A percentile compares a stretch with the other conserved stretches of the same genome.
Conservation (phyloP, 2,888 invertebrate species). For the Smittia sp. region DNA sequence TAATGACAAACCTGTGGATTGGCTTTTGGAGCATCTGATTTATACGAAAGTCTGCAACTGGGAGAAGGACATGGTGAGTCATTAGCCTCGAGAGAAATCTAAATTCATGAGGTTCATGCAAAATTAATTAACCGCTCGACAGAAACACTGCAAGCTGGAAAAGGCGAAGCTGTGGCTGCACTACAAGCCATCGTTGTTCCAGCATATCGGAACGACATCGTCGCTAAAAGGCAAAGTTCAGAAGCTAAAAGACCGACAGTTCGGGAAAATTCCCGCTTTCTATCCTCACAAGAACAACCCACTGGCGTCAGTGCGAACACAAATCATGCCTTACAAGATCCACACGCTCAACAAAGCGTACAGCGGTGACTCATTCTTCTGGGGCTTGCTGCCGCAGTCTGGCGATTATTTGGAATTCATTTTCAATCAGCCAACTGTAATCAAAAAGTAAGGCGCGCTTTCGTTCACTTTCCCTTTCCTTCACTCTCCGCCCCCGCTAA, state of each 20-base stretch:
- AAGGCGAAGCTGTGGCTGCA: constrained; percentile 78
- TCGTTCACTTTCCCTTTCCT: not conserved
- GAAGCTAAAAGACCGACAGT: constrained; percentile 89
- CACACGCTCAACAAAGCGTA: constrained; percentile 80
- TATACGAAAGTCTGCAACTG: constrained; percentile 86
- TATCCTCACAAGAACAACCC: constrained; percentile 76
- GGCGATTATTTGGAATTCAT: constrained; percentile 78
- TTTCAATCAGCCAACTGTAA: constrained; percentile 67
- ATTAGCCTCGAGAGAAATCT: constrained; percentile 18
- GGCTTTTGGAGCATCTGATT: constrained; percentile 87
- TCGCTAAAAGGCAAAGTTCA: constrained; percentile 95
- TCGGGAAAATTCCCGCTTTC: constrained; percentile 76
- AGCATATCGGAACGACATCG: constrained; percentile 93
- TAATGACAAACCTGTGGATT: constrained; percentile 94
- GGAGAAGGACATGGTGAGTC: constrained; percentile 68
- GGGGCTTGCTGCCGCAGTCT: constrained; percentile 77
- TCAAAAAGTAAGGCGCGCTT: constrained; percentile 62
- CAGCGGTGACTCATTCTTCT: constrained; percentile 82
- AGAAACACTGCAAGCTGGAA: constrained; percentile 80
- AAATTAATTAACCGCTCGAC: constrained; percentile 44
- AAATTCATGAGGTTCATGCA: constrained; percentile 6
- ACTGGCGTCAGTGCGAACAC: constrained; percentile 64
- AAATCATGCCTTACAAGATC: constrained; percentile 75
- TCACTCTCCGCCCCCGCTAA: not conserved
- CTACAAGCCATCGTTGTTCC: constrained; percentile 87